Evolutionary conservation across 2,888 invertebrate genomes (phyloP).

Genomic region (Pyrochroa serraticornis): DNA sequence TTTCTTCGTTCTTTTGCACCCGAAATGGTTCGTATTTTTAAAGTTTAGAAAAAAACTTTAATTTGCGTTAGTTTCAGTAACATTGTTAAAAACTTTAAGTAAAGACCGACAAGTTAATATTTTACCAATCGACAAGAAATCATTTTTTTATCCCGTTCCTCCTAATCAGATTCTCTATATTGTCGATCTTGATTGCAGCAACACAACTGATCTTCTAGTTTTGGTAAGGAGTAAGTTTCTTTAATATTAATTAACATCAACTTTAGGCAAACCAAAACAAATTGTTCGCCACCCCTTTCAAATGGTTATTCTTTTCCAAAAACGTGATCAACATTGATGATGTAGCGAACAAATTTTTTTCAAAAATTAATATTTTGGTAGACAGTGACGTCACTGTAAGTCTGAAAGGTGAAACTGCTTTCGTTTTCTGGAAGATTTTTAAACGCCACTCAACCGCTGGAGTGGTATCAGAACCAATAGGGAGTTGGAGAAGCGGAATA

Average conservation of each 20-base stretch:
- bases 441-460: conserved; percentile 35
- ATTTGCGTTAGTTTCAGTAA: conserved; percentile 35
- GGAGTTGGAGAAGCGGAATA: conserved; percentile 37
- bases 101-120: conserved; percentile 20
- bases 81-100: conserved; percentile 29
- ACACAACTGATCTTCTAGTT: conserved; percentile 47
- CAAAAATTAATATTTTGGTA: conserved; percentile 50
- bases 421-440: conserved; percentile 39
- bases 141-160: conserved; percentile 31
- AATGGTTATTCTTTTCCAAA: conserved; percentile 58
- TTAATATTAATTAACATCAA: conserved; percentile 6
- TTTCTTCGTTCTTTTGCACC: conserved; percentile 38
- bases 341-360: conserved; percentile 29
- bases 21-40: conserved; percentile 32
- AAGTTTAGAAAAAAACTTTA: conserved; percentile 26
- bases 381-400: conserved; percentile 63
- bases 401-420: conserved; percentile 49
- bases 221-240: conserved; percentile 44
- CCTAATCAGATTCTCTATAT: conserved; percentile 53
- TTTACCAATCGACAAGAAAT: conserved; percentile 18
- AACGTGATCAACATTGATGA: conserved; percentile 12
- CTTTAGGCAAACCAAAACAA: conserved; percentile 58
- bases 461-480: conserved; percentile 42
- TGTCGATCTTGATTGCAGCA: conserved; percentile 56
- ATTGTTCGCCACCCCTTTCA: conserved; percentile 61